Base-by-base conservation (phyloP, 1,140 invertebrate species). In the Drosophila murphyi region DNA sequence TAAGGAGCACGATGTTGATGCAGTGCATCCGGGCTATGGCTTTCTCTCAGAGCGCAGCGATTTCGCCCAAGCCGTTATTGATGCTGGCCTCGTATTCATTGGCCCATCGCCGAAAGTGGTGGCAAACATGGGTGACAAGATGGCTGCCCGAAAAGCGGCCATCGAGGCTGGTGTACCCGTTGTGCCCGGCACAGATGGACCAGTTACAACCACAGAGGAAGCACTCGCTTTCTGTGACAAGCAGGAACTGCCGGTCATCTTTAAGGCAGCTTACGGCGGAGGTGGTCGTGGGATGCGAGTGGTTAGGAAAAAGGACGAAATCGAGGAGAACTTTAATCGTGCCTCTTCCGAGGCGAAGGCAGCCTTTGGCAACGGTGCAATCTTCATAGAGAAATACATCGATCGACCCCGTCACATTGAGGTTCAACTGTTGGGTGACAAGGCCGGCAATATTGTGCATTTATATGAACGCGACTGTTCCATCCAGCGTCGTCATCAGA, bases 371-470 rank as follows among this genome's bases (percentile, higher is more conserved):
- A 97, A 99, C 93, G 99, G 99, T 2, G 97, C 98, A 20, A 96
- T 99, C 95, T 99, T 99, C 92, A 98, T 99, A 63, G 99, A 99
- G 93, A 97, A 98, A 83, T 99, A 99, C 92, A 98, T 99, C 64
- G 98, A 99, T 92, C 95, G 98, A 73, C 99, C 99, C 0, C 94
- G 99, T 50, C 99, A 99, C 90, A 99, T 99, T 91, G 99, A 99
- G 94, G 98, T 99, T 0, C 99, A 99, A 93, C 94, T 99, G 61
- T 93, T 99, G 47, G 99, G 98, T 75, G 98, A 99, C 92, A 95
- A 96, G 74, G 96, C 97, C 32, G 98, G 98, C 20, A 99, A 99
- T 93, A 96, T 99, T 8, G 96, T 99, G 0, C 99, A 99, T 94
- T 93, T 99, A 29, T 99, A 96, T 92, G 99, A 99, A 93, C 94